phyloP scores from a whole-genome alignment of 2,113 vertebrate genomes.

The Aptenodytes patagonicus region DNA sequence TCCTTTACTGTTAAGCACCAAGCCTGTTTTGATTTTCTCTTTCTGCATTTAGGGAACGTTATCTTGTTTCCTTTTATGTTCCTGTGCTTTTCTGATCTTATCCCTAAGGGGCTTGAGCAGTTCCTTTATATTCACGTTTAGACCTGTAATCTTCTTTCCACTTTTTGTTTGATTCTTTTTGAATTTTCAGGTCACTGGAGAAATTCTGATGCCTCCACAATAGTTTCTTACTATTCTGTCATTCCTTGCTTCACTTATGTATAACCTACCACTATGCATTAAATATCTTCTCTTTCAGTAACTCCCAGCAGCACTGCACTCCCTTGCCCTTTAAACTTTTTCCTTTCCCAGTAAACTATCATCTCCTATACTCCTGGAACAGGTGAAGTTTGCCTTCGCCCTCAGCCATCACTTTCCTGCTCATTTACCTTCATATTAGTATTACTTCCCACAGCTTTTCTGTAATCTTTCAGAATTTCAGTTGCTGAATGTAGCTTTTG shows the following conservation, averaged over 20 bases:
- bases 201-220: slow-evolving; percentile 19
- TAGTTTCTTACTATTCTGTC: neutral
- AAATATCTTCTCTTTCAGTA: neutral
- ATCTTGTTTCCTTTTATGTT: slow-evolving; percentile 13
- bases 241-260: neutral
- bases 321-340: neutral
- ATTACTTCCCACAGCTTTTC: neutral
- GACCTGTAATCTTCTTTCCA: slow-evolving; percentile 20
- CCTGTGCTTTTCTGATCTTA: slow-evolving; percentile 31
- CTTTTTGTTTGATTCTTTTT: neutral
- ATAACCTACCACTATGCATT: neutral
- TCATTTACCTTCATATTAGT: neutral
- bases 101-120: neutral
- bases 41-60: neutral
- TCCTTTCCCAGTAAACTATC: neutral
- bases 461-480: neutral
- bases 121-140: neutral
- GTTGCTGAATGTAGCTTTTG: neutral
- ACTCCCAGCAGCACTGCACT: neutral
- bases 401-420: neutral
- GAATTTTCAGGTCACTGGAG: slow-evolving; percentile 29
- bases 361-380: neutral
- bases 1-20: neutral
- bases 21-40: neutral
- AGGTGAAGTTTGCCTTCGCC: neutral